Percentiles rank a stretch among this genome's conserved stretches.
phyloP scores from a whole-genome alignment of 1,140 invertebrate genomes.

The Drosophila nigromelanica region DNA sequence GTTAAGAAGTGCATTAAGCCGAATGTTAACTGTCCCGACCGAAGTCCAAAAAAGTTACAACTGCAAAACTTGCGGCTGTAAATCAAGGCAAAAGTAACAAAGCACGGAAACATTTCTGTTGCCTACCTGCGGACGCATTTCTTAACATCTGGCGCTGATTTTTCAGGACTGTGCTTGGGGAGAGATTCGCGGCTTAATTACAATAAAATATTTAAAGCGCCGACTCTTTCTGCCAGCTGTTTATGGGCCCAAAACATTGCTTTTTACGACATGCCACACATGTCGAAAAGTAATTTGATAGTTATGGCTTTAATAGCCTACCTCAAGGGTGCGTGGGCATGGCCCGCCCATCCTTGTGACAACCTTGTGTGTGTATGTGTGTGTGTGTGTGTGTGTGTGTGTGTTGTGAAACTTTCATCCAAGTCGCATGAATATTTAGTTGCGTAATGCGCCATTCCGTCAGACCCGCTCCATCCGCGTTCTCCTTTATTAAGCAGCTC shows the following conservation, averaged over 20 bases:
- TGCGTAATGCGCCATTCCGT: conserved; percentile 58
- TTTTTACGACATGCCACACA: conserved; percentile 59
- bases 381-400: not conserved
- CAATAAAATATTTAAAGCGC: conserved; percentile 74
- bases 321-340: conserved; percentile 1
- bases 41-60: conserved; percentile 23
- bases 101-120: conserved; percentile 15
- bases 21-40: conserved; percentile 69
- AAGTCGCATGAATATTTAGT: conserved; percentile 79
- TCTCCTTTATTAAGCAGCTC: conserved; percentile 33
- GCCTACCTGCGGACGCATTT: conserved; percentile 5
- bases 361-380: conserved; percentile 23
- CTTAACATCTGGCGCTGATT: conserved; percentile 43
- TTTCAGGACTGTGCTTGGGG: conserved; percentile 45
- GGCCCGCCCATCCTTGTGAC: not conserved
- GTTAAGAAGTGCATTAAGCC: conserved; percentile 75
- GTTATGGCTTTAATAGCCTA: conserved; percentile 46
- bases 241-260: conserved; percentile 44
- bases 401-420: conserved; percentile 37
- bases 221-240: conserved; percentile 38
- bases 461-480: not conserved
- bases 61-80: conserved; percentile 65
- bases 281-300: conserved; percentile 75
- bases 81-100: conserved; percentile 41
- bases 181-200: conserved; percentile 72